Base-by-base conservation (phyloP, 2,113 vertebrate species). In the Donacobius atricapilla region DNA sequence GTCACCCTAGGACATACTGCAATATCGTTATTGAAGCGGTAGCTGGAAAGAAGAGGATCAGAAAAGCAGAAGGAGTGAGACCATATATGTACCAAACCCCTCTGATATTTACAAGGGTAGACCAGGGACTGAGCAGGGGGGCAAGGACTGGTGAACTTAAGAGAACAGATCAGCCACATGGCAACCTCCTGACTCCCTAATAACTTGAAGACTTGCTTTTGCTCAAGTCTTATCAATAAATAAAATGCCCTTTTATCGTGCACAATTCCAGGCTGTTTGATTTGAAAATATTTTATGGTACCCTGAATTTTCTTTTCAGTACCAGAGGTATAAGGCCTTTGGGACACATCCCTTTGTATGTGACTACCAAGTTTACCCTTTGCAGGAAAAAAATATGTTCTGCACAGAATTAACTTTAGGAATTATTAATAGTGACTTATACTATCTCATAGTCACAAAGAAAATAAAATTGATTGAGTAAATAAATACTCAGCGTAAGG, bases 401-500 rank as follows among this genome's bases (percentile, higher is more conserved):
- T 84, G 73, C 87, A 47, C 11, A 37, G 48, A 82, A 87, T 60
- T 91, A 87, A 60, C 37, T 76, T 75, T 11, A 66, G 57, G 17
- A 65, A 61, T 71, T 87, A 57, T 57, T 72, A 76, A 64, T 48
- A 83, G 45, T 37, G 45, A 53, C 48, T 90, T 66, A 60, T 31
- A 69, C 5, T 68, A 24, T 64, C 51, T 75, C 47, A 51, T 10
- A 85, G 37, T n/a, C n/a, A 85, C 44, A 79, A 72, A 63, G n/a
- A 87, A 94, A 93, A 91, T 31, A 16, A 78, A 91, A 75, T 17
- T 54, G 71, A 69, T 15, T 66, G 60, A 68, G 13, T 75, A 76
- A 47, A 73, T 65, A 54, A 93, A 60, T 58, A 66, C 7, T 73
- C 47, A 70, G 16, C 16, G 6, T 42, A 70, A 90, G 30, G 39